Percentiles rank a stretch among this genome's conserved stretches.
These are phyloP conservation scores for Stenolophus ochropezus DNA, from an alignment of 2,888 invertebrate genomes.

Conservation along the genomic window DNA sequence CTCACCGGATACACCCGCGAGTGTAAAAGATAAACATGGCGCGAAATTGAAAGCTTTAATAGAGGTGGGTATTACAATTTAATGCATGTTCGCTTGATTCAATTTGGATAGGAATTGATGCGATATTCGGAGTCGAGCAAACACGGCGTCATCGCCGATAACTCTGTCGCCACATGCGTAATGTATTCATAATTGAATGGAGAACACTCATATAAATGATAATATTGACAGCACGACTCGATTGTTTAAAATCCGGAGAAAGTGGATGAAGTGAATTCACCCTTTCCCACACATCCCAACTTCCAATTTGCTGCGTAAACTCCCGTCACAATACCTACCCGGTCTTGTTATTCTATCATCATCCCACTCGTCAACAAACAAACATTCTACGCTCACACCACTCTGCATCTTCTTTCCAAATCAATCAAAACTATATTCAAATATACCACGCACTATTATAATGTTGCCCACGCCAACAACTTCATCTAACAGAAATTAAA, in stretches of 20 bases:
- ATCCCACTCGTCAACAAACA: neutral
- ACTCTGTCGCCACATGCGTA: constrained; percentile 66
- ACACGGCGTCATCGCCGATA: constrained; percentile 64
- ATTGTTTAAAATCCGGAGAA: constrained; percentile 73
- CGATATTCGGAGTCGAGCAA: constrained; percentile 68
- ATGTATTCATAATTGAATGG: constrained; percentile 71
- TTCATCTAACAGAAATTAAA: too few relatives aligned
- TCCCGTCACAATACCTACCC: neutral
- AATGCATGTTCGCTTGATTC: constrained; percentile 70
- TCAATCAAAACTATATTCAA: too few relatives aligned
- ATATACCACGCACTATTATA: too few relatives aligned
- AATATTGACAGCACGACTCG: constrained; percentile 70
- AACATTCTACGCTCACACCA: too few relatives aligned
- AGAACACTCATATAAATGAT: constrained; percentile 70
- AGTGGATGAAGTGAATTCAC: constrained; percentile 68
- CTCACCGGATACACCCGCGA: constrained; percentile 66
- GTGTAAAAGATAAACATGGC: constrained; percentile 72
- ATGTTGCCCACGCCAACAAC: too few relatives aligned
- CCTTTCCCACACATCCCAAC: constrained; percentile 10
- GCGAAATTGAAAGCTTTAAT: constrained; percentile 72
- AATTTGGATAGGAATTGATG: constrained; percentile 70
- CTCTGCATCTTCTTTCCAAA: neutral
- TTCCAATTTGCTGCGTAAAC: constrained; percentile 26
- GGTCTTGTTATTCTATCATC: neutral
- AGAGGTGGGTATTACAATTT: constrained; percentile 72